Base-by-base conservation (phyloP, 2,113 vertebrate genomes). In the Gymnogyps californianus region DNA sequence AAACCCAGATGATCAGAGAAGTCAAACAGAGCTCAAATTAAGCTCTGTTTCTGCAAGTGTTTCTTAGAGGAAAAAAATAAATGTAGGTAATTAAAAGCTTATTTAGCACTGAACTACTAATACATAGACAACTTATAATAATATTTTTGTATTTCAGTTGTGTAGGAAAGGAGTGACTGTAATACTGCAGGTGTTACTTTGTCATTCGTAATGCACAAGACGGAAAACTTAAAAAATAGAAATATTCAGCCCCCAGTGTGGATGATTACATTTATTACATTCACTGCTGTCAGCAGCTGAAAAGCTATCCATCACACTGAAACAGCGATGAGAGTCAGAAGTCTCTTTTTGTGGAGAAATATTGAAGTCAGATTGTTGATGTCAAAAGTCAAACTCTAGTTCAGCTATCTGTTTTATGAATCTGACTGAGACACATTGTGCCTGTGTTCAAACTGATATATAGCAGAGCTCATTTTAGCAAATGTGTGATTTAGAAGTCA, bases 361-460 rank as follows among this genome's bases (percentile, higher is more conserved):
- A 98, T 98, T 98, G 98, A 98, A 98, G 98, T 98, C 98, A 98
- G 98, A 98, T 98, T 98, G 98, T 98, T 98, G 98, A 98, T 98
- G 98, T 98, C 98, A 98, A 98, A 98, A 98, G 98, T 98, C 98
- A 98, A 97, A 98, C 98, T 98, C 95, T 95, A 98, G 98, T 98
- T 98, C 98, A 98, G 96, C 97, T 98, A 97, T 98, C 98, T 98
- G 98, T 98, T 98, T 98, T 98, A 98, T 97, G 98, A 98, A 98
- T 98, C 98, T 98, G 97, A 98, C 98, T 98, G 98, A 98, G 98
- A 98, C 98, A 98, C 98, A 98, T 98, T 98, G 98, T 98, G 98
- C 97, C 98, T 98, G 96, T 96, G 98, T 97, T 49, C 98, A 98
- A 98, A 97, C 98, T 98, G 98, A 98, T 98, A 98, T 97, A 97